Percentiles rank a stretch among this genome's conserved stretches.
Conservation (phyloP, 53 echinoderm and acorn worm genomes). For the Paelopatides confundens region DNA sequence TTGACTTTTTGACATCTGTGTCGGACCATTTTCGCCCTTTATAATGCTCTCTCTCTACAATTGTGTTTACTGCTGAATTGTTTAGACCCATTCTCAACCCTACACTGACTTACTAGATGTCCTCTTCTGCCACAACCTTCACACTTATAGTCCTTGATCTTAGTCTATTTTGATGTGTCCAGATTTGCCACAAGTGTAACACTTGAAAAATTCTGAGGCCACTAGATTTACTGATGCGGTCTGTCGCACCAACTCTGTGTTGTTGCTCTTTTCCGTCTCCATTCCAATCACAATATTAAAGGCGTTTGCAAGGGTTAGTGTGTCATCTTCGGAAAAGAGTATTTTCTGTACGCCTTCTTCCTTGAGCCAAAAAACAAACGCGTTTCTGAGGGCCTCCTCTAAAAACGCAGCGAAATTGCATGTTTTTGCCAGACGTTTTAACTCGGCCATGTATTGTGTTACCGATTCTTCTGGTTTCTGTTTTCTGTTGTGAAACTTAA, state of each 20-base stretch:
- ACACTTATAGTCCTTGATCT: too few relatives aligned
- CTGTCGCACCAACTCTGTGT: neutral
- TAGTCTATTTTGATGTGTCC: too few relatives aligned
- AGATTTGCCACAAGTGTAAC: too few relatives aligned
- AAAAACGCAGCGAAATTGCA: conserved; percentile 36
- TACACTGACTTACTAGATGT: too few relatives aligned
- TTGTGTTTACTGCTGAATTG: too few relatives aligned
- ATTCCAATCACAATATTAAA: neutral
- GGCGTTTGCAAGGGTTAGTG: neutral
- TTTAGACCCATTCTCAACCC: too few relatives aligned
- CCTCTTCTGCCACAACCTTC: too few relatives aligned
- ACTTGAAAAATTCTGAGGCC: too few relatives aligned
- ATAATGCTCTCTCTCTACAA: too few relatives aligned
- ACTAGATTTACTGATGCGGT: neutral
- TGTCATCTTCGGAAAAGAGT: neutral
- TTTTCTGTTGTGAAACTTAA: conserved; percentile 41
- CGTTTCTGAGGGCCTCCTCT: neutral
- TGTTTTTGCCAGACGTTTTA: conserved; percentile 37
- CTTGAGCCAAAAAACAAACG: neutral
- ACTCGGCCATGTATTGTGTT: conserved; percentile 23
- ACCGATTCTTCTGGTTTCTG: conserved; percentile 43
- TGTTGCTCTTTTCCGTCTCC: neutral
- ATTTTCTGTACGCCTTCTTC: neutral
- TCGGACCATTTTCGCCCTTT: too few relatives aligned
- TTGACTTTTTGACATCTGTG: too few relatives aligned